Conservation (phyloP, 2,113 vertebrate genomes). For the Columba livia region DNA sequence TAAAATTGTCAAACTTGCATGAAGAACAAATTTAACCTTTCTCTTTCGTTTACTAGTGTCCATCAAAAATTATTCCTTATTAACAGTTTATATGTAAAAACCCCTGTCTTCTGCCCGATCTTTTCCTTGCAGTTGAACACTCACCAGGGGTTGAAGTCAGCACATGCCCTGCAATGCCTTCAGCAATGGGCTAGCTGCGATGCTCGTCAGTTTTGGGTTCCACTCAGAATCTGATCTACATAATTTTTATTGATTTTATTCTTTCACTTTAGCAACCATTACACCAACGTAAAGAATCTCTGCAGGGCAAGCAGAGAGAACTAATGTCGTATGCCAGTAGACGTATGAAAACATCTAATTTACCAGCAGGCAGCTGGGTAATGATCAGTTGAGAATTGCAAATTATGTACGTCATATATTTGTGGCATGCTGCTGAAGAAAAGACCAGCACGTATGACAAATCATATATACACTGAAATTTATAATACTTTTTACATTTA, state of each 20-base stretch:
- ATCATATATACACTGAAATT: slow-evolving; percentile 30
- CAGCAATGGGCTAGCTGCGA: neutral
- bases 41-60: neutral
- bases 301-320: slow-evolving; percentile 37
- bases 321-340: slow-evolving; percentile 22
- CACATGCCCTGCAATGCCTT: neutral
- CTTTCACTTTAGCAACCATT: slow-evolving; percentile 39
- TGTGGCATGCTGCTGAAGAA: slow-evolving; percentile 40
- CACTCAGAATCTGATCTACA: neutral
- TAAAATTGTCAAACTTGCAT: neutral
- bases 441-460: slow-evolving; percentile 24
- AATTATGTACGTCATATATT: slow-evolving; percentile 41
- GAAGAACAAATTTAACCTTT: neutral
- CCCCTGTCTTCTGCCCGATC: neutral
- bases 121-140: neutral
- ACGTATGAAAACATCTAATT: slow-evolving; percentile 48
- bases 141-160: neutral
- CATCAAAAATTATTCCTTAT: neutral
- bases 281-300: neutral
- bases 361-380: slow-evolving; percentile 55
- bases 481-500: slow-evolving; percentile 49
- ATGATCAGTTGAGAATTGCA: slow-evolving; percentile 53
- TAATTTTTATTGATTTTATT: neutral
- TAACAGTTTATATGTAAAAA: neutral
- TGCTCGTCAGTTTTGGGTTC: slow-evolving; percentile 8